Base-by-base conservation (phyloP, 2,888 invertebrate species). In the Drosophila maculinotata region DNA sequence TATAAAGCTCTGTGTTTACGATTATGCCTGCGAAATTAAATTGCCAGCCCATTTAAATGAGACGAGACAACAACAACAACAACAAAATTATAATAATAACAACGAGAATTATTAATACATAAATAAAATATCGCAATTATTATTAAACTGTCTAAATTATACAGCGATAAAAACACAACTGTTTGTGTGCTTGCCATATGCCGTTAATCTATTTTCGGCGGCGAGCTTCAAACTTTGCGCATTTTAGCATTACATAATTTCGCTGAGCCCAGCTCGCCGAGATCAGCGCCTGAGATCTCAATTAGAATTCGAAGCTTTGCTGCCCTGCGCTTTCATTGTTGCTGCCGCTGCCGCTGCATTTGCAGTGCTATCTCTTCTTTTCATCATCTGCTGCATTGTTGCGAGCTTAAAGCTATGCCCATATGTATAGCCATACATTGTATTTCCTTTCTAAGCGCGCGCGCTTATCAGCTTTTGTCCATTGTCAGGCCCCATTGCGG, bases 41-140 rank as follows among this genome's bases (percentile, higher is more conserved):
- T 74, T 54, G 72, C 74, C 69, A 73, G 35, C 39, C n/a, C 14
- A 62, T 63, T 63, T 62, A 63, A 63, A 62, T 64, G 63, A 64
- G 39, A 12, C 28, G 17, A 56, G 39, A 14, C n/a, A 9, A 30
- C 3, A 14, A 1, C 9, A 28, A n/a, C 20, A 35, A 8, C n/a
- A 17, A 17, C 7, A 38, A 17, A 15, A 14, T 38, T 17, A 38
- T 15, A 8, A 33, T 31, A n/a, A 17, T 39, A 15, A 14, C 45
- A 20, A 17, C 45, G 9, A 47, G 45, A 64, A 36, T 38, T 44
- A 47, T 56, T 48, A 52, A 44, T 63, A 36, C 45, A 44, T 45
- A 35, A 52, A 59, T 59, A 42, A 60, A 51, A 70, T 65, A 57
- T 67, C 36, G 36, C 70, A 67, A 72, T 72, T 62, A 66, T 52